These are phyloP conservation scores for Crenuchus spilurus DNA, from an alignment of 2,797 vertebrate genomes.

Conservation along the genomic window DNA sequence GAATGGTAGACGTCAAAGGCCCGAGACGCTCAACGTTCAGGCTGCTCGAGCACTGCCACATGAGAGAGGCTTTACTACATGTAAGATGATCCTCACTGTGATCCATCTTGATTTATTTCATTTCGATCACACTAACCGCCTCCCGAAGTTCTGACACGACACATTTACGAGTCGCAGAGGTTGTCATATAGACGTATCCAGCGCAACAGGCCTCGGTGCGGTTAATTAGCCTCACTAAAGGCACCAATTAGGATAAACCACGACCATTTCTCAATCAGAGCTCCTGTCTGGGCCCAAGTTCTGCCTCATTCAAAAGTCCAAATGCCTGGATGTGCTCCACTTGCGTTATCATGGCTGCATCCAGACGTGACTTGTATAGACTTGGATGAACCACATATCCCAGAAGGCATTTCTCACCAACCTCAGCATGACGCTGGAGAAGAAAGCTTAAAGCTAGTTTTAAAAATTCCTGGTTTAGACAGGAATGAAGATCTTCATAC, in stretches of 20 bases:
- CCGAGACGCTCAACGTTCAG: slow-evolving; percentile 7
- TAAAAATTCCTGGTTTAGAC: no score
- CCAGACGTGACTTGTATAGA: no score
- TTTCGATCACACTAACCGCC: neutral
- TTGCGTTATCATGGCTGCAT: no score
- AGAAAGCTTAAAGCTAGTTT: no score
- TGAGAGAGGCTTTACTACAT: slow-evolving; percentile 37
- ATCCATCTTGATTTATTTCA: slow-evolving; percentile 41
- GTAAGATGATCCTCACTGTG: slow-evolving; percentile 34
- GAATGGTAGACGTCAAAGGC: slow-evolving; percentile 25
- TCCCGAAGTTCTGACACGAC: neutral
- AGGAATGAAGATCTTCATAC: no score
- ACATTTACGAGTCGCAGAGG: slow-evolving; percentile 2
- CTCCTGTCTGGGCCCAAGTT: no score
- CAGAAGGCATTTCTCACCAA: no score
- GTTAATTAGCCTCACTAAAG: slow-evolving; percentile 38
- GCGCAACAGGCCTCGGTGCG: slow-evolving; percentile 16
- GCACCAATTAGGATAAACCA: slow-evolving; percentile 37
- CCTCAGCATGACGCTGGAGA: no score
- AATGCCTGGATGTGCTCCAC: no score
- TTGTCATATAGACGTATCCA: slow-evolving; percentile 24
- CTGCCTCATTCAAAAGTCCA: no score
- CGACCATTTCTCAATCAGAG: no score
- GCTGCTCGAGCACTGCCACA: slow-evolving; percentile 29
- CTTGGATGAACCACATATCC: no score